Conservation (phyloP, 2,888 invertebrate genomes). For the Phlogophora meticulosa region DNA sequence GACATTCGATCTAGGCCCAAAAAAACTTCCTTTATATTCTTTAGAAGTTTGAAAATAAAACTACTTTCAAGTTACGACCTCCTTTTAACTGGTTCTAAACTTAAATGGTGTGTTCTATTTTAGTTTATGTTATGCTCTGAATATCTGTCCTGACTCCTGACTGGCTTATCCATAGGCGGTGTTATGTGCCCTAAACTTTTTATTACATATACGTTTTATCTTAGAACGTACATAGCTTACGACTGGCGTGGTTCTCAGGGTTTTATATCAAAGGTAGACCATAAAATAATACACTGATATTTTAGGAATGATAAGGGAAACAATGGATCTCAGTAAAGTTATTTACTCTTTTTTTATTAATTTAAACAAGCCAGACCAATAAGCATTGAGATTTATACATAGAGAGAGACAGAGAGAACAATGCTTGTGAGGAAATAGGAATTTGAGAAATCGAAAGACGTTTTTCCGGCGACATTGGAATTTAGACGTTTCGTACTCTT, state of each 20-base stretch:
- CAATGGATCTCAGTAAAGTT: background rate
- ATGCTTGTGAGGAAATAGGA: too few species aligned
- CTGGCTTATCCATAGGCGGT: background rate
- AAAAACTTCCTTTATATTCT: conserved; percentile 9
- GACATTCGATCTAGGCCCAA: conserved; percentile 6
- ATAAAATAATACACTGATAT: conserved; percentile 14
- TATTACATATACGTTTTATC: conserved; percentile 12
- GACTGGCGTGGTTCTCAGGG: background rate
- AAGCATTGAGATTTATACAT: too few species aligned
- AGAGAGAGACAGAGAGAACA: too few species aligned
- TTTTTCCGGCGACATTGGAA: too few species aligned
- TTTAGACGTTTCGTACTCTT: too few species aligned
- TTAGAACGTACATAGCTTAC: conserved; percentile 6
- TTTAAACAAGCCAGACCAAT: too few species aligned
- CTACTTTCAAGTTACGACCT: conserved; percentile 12
- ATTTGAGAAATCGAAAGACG: too few species aligned
- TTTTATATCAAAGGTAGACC: background rate
- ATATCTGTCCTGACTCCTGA: background rate
- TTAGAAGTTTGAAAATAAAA: conserved; percentile 20
- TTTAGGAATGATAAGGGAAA: background rate
- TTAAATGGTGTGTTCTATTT: conserved; percentile 27
- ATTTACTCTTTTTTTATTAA: background rate
- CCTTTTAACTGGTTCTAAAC: conserved; percentile 22
- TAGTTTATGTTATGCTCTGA: conserved; percentile 10
- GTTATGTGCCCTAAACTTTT: background rate